Evolutionary conservation across 1,140 invertebrate species (phyloP).

Genomic region (Drosophila chauvacae): DNA sequence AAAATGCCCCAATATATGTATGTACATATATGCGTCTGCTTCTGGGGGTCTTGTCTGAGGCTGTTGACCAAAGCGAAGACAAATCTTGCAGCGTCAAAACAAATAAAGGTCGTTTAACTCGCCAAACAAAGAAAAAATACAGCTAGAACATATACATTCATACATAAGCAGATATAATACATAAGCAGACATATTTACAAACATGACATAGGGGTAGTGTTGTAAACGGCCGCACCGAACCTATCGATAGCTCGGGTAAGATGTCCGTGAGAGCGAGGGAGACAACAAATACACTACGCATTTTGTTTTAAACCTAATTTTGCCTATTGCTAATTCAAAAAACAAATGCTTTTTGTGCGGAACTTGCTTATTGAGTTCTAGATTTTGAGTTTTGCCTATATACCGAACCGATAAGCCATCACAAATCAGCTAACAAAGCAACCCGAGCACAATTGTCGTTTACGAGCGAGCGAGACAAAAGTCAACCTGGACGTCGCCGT

Average conservation of each 20-base stretch:
- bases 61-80: constrained; percentile 55
- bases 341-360: neutral
- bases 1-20: neutral
- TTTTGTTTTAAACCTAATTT: constrained; percentile 35
- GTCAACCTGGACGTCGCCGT: neutral
- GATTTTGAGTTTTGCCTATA: neutral
- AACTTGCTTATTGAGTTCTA: neutral
- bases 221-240: neutral
- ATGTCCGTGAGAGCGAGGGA: constrained; percentile 8
- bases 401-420: too few species aligned
- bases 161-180: constrained; percentile 5
- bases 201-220: constrained; percentile 1
- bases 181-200: neutral
- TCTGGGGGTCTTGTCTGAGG: constrained; percentile 19
- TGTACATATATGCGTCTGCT: too few species aligned
- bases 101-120: constrained; percentile 56
- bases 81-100: constrained; percentile 43
- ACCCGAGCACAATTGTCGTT: neutral
- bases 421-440: constrained; percentile 3
- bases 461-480: constrained; percentile 19
- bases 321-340: neutral
- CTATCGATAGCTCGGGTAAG: constrained; percentile 19
- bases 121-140: constrained; percentile 36
- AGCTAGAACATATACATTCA: constrained; percentile 1
- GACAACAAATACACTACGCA: constrained; percentile 34